These are phyloP conservation scores for Cyphomyrus plagiostoma DNA, from an alignment of 2,113 vertebrate genomes.

Conservation along the genomic window DNA sequence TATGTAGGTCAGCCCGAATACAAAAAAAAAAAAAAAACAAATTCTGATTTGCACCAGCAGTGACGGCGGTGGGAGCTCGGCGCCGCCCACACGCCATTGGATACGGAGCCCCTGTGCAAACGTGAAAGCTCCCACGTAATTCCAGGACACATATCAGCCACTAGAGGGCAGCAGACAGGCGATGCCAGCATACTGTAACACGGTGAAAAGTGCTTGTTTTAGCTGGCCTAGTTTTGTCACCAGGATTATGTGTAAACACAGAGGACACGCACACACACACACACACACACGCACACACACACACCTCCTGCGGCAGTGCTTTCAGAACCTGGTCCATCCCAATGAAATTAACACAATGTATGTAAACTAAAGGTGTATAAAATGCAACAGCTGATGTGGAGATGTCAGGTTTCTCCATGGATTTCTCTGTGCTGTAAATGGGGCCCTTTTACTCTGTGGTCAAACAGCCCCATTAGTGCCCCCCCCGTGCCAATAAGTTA, in stretches of 20 bases:
- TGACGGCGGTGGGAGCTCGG: not conserved
- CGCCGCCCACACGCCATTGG: not conserved
- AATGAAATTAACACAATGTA: not conserved
- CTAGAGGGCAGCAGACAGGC: conserved; percentile 3
- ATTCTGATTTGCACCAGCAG: not conserved
- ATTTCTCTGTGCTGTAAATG: not conserved
- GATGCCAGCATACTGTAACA: not conserved
- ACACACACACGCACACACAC: too few species aligned
- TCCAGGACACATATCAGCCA: not conserved
- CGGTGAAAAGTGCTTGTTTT: not conserved
- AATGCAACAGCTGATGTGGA: not conserved
- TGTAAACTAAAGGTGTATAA: not conserved
- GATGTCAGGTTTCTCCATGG: not conserved
- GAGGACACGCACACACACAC: not conserved
- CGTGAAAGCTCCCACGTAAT: not conserved
- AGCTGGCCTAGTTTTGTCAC: conserved; percentile 4
- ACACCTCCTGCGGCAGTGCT: too few species aligned
- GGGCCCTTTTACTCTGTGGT: not conserved
- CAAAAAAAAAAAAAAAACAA: not conserved
- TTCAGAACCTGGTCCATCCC: not conserved
- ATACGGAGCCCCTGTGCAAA: not conserved
- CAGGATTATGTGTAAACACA: conserved; percentile 3
- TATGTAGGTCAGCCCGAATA: conserved; percentile 10
- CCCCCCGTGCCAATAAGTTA: not conserved
- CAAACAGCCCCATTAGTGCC: not conserved